Conservation (phyloP, 2,797 vertebrate genomes). For the Sebastes jordani region DNA sequence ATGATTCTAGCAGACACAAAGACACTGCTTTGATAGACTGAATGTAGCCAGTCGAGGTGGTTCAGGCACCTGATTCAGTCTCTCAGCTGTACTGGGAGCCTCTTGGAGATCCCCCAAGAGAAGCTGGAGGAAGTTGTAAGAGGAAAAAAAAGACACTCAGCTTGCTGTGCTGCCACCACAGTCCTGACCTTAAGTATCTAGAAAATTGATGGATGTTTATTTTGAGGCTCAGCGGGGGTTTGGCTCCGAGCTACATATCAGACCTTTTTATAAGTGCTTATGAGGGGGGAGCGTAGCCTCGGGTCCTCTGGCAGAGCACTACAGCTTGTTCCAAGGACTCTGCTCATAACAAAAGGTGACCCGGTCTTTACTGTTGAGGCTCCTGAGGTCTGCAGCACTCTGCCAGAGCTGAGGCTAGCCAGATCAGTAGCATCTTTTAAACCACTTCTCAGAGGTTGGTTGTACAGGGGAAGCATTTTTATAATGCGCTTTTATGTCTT, state of each 20-base stretch:
- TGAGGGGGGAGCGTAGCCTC: conserved; percentile 20
- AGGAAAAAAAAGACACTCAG: neutral
- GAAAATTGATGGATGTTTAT: conserved; percentile 61
- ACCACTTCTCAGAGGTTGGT: conserved; percentile 22
- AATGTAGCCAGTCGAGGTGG: neutral
- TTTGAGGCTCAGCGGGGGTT: conserved; percentile 50
- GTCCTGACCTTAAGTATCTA: conserved; percentile 35
- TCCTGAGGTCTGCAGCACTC: conserved; percentile 20
- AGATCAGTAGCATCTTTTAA: conserved; percentile 49
- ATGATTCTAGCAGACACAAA: neutral
- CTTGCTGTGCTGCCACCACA: conserved; percentile 20
- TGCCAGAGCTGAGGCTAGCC: conserved; percentile 27
- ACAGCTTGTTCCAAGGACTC: conserved; percentile 32
- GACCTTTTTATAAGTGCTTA: conserved; percentile 42
- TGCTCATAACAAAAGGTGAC: conserved; percentile 42
- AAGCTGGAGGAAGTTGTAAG: conserved; percentile 30
- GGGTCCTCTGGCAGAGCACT: conserved; percentile 44
- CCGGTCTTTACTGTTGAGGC: conserved; percentile 16
- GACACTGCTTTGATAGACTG: neutral
- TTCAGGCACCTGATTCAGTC: conserved; percentile 8
- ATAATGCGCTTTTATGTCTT: conserved; percentile 26
- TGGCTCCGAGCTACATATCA: conserved; percentile 45
- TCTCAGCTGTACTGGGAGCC: conserved; percentile 1
- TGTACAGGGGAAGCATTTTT: conserved; percentile 31
- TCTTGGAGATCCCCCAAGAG: conserved; percentile 15